These are phyloP conservation scores for Gonioctena quinquepunctata DNA, from an alignment of 1,140 invertebrate species.

Conservation along the genomic window DNA sequence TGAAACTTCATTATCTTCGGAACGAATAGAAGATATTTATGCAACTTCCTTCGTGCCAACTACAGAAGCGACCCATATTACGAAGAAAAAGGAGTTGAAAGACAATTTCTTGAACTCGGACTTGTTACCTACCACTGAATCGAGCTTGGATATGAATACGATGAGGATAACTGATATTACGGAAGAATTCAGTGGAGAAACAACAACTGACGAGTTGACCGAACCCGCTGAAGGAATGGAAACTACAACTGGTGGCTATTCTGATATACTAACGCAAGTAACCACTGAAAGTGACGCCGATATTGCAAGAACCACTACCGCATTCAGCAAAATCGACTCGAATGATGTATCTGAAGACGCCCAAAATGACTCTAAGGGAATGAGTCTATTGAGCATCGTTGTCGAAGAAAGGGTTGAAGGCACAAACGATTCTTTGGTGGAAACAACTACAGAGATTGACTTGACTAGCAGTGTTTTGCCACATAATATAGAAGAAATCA, in stretches of 20 bases:
- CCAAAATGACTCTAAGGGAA: neutral
- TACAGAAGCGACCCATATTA: neutral
- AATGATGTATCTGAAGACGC: neutral
- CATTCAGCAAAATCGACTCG: neutral
- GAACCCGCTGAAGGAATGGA: neutral
- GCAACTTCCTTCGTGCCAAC: neutral
- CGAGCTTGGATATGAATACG: neutral
- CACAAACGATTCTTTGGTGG: neutral
- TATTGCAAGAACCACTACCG: neutral
- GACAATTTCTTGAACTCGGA: constrained; percentile 1
- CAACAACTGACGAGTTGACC: neutral
- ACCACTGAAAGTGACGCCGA: neutral
- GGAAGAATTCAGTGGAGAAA: neutral
- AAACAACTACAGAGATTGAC: neutral
- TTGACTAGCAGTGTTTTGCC: neutral
- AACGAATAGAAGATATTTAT: neutral
- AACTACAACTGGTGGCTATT: neutral
- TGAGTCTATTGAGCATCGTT: neutral
- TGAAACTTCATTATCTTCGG: neutral
- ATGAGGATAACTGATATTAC: neutral
- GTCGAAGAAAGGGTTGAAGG: neutral
- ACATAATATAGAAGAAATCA: neutral
- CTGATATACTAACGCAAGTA: too few species aligned
- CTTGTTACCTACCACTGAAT: neutral
- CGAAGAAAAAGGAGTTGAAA: neutral